Evolutionary conservation across 2,113 vertebrate genomes (phyloP), one percentile per base, ranked within the genome.

Genomic region (Promerops cafer): DNA sequence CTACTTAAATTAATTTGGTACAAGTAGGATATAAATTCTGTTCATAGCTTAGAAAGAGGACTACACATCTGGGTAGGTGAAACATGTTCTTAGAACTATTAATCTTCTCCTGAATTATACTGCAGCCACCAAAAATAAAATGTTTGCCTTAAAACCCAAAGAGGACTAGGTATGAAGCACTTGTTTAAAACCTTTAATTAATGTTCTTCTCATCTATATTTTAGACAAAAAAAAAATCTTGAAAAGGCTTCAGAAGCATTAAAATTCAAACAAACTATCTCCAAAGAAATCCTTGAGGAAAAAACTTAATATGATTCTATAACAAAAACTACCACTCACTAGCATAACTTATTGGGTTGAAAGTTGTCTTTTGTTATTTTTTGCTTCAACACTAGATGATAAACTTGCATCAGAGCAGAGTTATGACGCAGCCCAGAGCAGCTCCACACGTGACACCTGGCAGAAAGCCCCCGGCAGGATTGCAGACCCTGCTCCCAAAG

Each of bases 391-490:
- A 40, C 23, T 1, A 44, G 77, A 44, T 11, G 14, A 35, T 15
- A 47, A 69, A 64, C 35, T 66, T 4, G 0, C 42, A 52, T 1
- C 35, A 17, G 75, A 59, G 50, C 33, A 77, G 63, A 52, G 54
- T 8, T 26, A 9, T 2, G 47, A 24, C 11, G 5, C 60, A 59
- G 54, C 50, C 17, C 31, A 7, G 45, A 68, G 72, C 54, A 64
- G 59, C n/a, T 44, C 20, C 47, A 16, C 12, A 5, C 1, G 72
- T 4, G 31, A 28, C 0, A 0, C 33, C 35, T 16, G 33, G n/a
- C 79, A 63, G 56, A 27, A 27, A 49, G n/a, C 11, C n/a, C 11
- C 16, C 0, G 17, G 57, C 61, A 65, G 42, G 61, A 31, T 0
- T 5, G 19, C 78, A 63, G 33, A 45, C 35, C 45, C 54, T 3